Base-by-base conservation (phyloP, 1,140 invertebrate species). In the Microvelia longipes region DNA sequence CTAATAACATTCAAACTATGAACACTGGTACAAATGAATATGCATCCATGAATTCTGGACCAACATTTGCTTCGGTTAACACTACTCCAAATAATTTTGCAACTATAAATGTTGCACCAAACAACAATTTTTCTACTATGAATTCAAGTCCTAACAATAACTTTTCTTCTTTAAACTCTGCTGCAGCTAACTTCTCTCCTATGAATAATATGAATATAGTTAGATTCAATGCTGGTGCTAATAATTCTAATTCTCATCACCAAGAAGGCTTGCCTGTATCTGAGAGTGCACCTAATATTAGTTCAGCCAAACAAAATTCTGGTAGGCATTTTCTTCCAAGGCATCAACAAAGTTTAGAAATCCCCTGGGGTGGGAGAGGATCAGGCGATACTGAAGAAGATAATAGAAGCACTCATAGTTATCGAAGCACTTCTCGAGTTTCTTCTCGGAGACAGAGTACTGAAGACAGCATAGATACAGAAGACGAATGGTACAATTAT, bases 401-500 rank as follows among this genome's bases (percentile, higher is more conserved):
- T 75, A 92, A 88, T 73, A 83, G 86, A 70, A 93, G 90, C 77
- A 92, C 89, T 1, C 89, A 93, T 81, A 93, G 91, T 0, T 91
- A 88, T 81, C 83, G 91, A 72, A 93, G 90, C 75, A 88, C 90
- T 1, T 93, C 91, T 0, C 81, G 90, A 73, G 88, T 91, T n/a
- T 92, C 91, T 2, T 94, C 92, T 1, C 83, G 92, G 75, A 81
- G 92, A 50, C 92, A 95, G 81, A 93, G 91, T 77, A 94, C 92
- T 0, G 92, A 94, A 80, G 92, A 95, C 74, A 92, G 90, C 70
- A 94, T 95, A 69, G 92, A 95, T 78, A 92, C 90, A 62, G 92
- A 95, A 79, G 92, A 95, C 76, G 92, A 94, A 81, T 95, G 92
- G 88, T 95, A 93, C 75, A 90, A 90, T 72, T 93, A 95, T 77